Evolutionary conservation across 2,113 vertebrate genomes (phyloP).

Genomic region (Ammospiza nelsoni): DNA sequence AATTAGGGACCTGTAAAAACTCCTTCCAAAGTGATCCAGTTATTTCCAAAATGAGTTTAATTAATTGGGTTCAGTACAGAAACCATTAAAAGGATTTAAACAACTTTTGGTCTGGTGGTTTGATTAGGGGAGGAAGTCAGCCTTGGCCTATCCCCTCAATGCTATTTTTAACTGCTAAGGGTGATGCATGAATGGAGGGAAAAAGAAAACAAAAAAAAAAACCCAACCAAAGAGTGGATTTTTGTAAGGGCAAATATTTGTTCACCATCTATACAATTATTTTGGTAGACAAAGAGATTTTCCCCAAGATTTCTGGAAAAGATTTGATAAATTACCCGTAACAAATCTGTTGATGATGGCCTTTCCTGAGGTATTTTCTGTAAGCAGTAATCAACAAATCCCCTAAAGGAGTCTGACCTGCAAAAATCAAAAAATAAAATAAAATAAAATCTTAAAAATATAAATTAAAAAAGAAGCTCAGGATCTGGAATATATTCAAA

Average conservation of each 20-base stretch:
- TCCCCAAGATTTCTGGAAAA: slow-evolving; percentile 1
- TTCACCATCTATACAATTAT: background rate
- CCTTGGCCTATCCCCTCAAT: background rate
- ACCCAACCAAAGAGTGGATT: background rate
- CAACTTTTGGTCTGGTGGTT: background rate
- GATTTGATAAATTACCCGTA: slow-evolving; percentile 84
- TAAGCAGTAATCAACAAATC: slow-evolving; percentile 99
- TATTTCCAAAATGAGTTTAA: background rate
- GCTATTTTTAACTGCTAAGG: background rate
- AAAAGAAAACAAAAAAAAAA: background rate
- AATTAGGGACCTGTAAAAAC: background rate
- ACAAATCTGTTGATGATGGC: slow-evolving; percentile 91
- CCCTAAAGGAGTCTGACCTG: slow-evolving; percentile 95
- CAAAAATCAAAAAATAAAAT: background rate
- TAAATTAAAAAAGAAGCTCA: slow-evolving; percentile 9
- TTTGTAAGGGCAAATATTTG: background rate
- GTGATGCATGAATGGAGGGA: background rate
- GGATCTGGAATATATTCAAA: background rate
- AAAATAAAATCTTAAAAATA: background rate
- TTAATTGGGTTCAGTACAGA: background rate
- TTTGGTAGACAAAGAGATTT: background rate
- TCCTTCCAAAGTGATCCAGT: background rate
- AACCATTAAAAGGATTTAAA: background rate
- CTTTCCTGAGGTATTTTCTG: slow-evolving; percentile 99
- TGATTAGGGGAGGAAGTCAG: background rate